Conservation (phyloP, 2,113 vertebrate genomes). For the Egretta garzetta region DNA sequence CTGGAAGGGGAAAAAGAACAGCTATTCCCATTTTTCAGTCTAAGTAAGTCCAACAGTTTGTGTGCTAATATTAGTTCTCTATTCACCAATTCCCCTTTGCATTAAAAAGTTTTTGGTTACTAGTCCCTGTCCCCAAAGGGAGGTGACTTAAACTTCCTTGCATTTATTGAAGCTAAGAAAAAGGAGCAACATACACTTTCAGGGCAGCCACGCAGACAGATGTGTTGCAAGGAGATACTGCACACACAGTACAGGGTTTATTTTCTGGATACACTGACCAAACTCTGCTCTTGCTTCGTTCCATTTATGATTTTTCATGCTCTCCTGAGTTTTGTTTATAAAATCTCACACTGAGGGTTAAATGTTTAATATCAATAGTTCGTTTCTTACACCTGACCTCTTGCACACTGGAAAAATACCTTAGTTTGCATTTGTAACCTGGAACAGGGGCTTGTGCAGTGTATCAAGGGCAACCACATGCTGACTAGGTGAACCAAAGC, state of each 20-base stretch:
- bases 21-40: not conserved
- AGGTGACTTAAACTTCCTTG: not conserved
- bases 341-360: not conserved
- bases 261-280: not conserved
- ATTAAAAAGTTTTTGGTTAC: not conserved
- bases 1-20: not conserved
- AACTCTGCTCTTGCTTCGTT: not conserved
- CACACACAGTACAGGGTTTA: not conserved
- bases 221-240: not conserved
- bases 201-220: not conserved
- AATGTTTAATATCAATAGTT: not conserved
- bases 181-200: not conserved
- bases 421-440: not conserved
- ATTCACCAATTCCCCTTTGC: not conserved
- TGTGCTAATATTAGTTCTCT: not conserved
- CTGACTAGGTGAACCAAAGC: not conserved
- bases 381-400: not conserved
- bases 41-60: not conserved
- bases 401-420: not conserved
- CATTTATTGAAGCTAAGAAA: not conserved
- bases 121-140: not conserved
- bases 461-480: not conserved
- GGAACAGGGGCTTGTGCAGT: fast-evolving
- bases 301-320: not conserved
- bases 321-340: not conserved